Evolutionary conservation across 2,113 vertebrate species (phyloP).

Genomic region (Sinocyclocheilus anshuiensis): DNA sequence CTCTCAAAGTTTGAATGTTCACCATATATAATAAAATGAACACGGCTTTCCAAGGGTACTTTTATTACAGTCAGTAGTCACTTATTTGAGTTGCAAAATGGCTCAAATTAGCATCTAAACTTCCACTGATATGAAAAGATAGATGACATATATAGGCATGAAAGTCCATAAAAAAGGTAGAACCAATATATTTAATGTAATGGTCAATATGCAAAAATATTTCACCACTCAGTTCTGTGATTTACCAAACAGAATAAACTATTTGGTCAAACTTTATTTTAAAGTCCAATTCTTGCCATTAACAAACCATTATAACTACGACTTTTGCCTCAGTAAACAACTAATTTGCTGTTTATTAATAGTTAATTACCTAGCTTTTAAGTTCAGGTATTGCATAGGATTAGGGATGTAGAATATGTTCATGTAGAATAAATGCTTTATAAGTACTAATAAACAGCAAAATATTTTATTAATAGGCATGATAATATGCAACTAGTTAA

Average conservation of each 20-base stretch:
- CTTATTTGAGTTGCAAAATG: neutral
- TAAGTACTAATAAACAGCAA: too few species aligned
- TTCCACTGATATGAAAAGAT: neutral
- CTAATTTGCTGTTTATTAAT: too few species aligned
- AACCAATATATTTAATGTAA: neutral
- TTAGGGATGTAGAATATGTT: too few species aligned
- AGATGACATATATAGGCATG: neutral
- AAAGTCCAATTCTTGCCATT: too few species aligned
- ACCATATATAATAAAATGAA: neutral
- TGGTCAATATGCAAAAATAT: neutral
- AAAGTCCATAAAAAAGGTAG: neutral
- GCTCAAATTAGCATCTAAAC: neutral
- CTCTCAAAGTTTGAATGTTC: neutral
- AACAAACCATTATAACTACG: too few species aligned
- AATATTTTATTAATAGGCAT: too few species aligned
- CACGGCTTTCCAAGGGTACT: neutral
- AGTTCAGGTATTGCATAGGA: too few species aligned
- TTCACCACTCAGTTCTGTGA: neutral
- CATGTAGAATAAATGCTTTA: too few species aligned
- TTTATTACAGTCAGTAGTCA: neutral
- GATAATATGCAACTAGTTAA: too few species aligned
- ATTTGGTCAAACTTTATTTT: too few species aligned
- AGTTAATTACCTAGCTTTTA: too few species aligned
- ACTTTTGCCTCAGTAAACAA: too few species aligned
- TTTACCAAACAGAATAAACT: neutral